Evolutionary conservation across 2,888 invertebrate species (phyloP).

Genomic region (Brachypterus glaber): DNA sequence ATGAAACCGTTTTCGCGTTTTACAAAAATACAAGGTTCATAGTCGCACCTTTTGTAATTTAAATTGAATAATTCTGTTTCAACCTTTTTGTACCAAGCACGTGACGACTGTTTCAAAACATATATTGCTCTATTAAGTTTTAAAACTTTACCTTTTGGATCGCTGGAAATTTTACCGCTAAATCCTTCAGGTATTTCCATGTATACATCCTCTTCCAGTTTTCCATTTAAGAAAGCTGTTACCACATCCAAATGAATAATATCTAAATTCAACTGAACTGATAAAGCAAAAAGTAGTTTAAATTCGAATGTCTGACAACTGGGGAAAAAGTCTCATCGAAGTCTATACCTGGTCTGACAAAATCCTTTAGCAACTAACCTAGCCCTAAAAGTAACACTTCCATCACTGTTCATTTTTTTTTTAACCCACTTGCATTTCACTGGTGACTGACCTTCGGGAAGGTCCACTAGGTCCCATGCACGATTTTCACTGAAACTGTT

Average conservation of each 20-base stretch:
- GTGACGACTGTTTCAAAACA: conserved; percentile 13
- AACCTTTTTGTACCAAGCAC: conserved; percentile 15
- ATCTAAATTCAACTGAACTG: conserved; percentile 11
- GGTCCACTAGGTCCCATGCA: conserved; percentile 8
- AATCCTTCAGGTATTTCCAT: conserved; percentile 5
- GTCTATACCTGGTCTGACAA: conserved; percentile 15
- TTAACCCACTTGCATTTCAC: conserved; percentile 12
- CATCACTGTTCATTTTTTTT: conserved; percentile 13
- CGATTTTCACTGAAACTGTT: conserved; percentile 5
- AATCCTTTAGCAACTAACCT: conserved; percentile 18
- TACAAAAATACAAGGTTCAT: conserved; percentile 14
- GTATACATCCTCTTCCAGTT: conserved; percentile 14
- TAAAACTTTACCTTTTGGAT: conserved; percentile 4
- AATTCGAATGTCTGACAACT: conserved; percentile 9
- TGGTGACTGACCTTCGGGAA: conserved; percentile 6
- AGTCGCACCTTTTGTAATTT: conserved; percentile 5
- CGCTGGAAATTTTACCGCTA: background rate
- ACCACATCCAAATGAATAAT: conserved; percentile 17
- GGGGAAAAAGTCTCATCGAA: conserved; percentile 18
- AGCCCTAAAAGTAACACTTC: conserved; percentile 13
- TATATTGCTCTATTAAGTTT: conserved; percentile 7
- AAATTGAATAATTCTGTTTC: conserved; percentile 4
- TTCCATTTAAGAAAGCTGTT: conserved; percentile 18
- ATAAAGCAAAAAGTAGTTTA: conserved; percentile 14
- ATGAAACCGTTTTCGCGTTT: conserved; percentile 8